Base-by-base conservation (phyloP, 2,113 vertebrate genomes). In the Callorhinus ursinus region DNA sequence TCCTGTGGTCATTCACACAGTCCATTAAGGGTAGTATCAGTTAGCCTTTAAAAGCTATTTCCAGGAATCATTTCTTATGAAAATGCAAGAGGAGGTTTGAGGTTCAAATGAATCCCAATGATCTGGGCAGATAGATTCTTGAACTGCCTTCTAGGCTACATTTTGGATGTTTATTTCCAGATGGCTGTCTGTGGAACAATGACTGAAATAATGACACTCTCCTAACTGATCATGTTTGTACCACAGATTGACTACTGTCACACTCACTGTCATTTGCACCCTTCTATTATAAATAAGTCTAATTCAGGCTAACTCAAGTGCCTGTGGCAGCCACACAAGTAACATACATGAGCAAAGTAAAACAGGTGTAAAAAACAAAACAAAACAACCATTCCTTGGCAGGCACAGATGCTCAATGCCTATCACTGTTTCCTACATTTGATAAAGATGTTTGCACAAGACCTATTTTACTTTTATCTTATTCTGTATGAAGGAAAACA, bases 61-160 rank as follows among this genome's bases (percentile, higher is more conserved):
- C 0, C 93, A 96, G 97, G 98, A 97, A 98, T 96, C 89, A 95
- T 97, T 96, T 92, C 93, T 87, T 87, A 94, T 97, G 98, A 98
- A 98, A 98, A 93, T 33, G 90, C 90, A 93, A 96, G 79, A 90
- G 46, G 21, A 22, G 13, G 19, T 53, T 92, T 46, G 51, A 98
- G 67, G 88, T 84, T 97, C 74, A 21, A 97, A 98, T 92, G 98
- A 97, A 95, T 91, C 82, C 36, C 83, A 53, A 57, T 71, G 81
- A 88, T 33, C 74, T n/a, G 22, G 88, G 33, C 42, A 81, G 46
- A 79, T 28, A 77, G 71, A 53, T 42, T 81, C 16, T 86, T 72
- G n/a, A 42, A 31, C 46, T 49, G 36, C 65, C 4, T 4, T 49
- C 51, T 71, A 22, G 21, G 26, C 74, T 71, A 36, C 1, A 57